Evolutionary conservation across 1,140 invertebrate genomes (phyloP).

Genomic region (Achroia grisella): DNA sequence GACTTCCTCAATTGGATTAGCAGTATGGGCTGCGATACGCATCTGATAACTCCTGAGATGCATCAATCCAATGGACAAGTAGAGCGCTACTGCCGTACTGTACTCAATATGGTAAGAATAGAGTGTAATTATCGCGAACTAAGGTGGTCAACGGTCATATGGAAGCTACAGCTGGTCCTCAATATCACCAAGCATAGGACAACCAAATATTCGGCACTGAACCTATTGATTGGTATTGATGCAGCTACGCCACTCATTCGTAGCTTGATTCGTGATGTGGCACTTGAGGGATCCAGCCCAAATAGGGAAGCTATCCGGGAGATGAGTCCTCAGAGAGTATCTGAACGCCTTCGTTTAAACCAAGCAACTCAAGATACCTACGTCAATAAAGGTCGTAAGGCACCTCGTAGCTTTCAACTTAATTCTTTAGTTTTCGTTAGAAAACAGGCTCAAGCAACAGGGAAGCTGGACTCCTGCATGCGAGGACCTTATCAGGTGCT

Average conservation of each 20-base stretch:
- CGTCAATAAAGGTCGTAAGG: background rate
- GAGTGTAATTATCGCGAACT: conserved; percentile 1
- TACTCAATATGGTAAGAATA: conserved; percentile 19
- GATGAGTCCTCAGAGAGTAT: background rate
- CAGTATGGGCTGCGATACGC: too few species aligned
- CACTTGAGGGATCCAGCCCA: background rate
- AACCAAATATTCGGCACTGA: conserved; percentile 3
- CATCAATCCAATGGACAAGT: conserved; percentile 26
- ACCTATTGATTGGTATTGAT: conserved; percentile 6
- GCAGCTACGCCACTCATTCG: conserved; percentile 6
- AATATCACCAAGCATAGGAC: conserved; percentile 11
- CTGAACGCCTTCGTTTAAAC: background rate
- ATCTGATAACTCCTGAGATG: conserved; percentile 21
- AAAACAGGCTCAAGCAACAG: conserved; percentile 6
- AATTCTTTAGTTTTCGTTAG: conserved; percentile 7
- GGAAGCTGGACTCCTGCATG: conserved; percentile 11
- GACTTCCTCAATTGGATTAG: too few species aligned
- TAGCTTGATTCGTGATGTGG: conserved; percentile 6
- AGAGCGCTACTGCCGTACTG: conserved; percentile 20
- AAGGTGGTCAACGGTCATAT: background rate
- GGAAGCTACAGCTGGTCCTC: conserved; percentile 4
- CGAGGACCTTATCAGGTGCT: conserved; percentile 8
- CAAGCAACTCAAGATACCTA: conserved; percentile 3
- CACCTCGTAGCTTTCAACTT: background rate
- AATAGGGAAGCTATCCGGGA: conserved; percentile 8